Evolutionary conservation across 2,888 invertebrate genomes (phyloP), one percentile per base, ranked within the genome.

Genomic region (Polylopha cassiicola): DNA sequence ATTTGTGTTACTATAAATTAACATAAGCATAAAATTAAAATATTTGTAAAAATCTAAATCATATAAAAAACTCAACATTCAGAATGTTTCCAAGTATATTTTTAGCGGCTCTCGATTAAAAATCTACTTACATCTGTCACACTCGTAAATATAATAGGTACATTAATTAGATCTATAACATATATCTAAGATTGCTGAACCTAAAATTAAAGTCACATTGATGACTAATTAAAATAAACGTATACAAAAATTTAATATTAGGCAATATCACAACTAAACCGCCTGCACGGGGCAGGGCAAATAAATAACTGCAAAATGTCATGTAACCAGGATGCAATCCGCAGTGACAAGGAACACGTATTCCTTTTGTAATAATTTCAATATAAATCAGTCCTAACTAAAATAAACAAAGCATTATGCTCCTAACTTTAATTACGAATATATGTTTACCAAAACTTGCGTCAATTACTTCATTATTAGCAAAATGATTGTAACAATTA

Each of bases 211-310:
- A 68, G 81, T 82, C 84, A 81, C 73, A 50, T 36, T 34, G 43
- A 65, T 71, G 80, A 84, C 82, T 62, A 44, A 46, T 73, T 73
- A 78, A 79, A 74, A 67, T 76, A 79, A 84, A 84, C 84, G 84
- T 85, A 85, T 85, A 85, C 84, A 73, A 79, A 79, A 76, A 67
- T 64, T 74, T 79, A 66, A 78, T 58, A 74, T 76, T 79, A 79
- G 67, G 66, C 78, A 74, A 84, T 85, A 85, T 85, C 85, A 85
- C 85, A 85, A 85, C 84, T 81, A 77, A 84, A 81, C 65, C 58
- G 55, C 74, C 80, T 62, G 72, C 49, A 51, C 30, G 28, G 44
- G 37, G 29, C 63, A 73, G 75, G 75, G 62, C 66, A 67, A 78
- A 76, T 77, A 77, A 78, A 79, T 72, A 61, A 60, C 43, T 43